phyloP scores from a whole-genome alignment of 2,888 invertebrate species.

The Nomada goodeniana region DNA sequence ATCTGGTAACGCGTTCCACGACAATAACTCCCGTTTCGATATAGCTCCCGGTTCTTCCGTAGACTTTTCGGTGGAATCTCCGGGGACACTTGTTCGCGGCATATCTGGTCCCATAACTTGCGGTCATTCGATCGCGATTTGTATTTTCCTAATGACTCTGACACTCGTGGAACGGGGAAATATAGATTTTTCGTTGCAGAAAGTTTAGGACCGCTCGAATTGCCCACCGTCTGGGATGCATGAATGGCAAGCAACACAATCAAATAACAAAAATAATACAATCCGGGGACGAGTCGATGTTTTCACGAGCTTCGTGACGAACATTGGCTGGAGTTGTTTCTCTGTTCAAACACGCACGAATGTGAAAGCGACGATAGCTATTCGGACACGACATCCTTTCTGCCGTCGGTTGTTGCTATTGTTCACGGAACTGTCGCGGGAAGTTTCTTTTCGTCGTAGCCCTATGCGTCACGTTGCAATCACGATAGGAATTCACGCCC shows the following conservation, averaged over 20 bases:
- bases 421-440: conserved; percentile 53
- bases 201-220: neutral
- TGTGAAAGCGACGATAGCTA: conserved; percentile 53
- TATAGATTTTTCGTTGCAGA: neutral
- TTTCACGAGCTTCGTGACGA: neutral
- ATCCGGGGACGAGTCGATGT: neutral
- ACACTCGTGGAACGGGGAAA: neutral
- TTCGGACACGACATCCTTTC: conserved; percentile 45
- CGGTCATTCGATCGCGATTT: no score
- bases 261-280: no score
- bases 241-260: no score
- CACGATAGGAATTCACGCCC: conserved; percentile 40
- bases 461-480: conserved; percentile 38
- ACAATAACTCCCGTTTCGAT: neutral
- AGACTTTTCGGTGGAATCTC: neutral
- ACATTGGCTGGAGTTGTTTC: neutral
- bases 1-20: conserved; percentile 4
- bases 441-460: conserved; percentile 56
- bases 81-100: no score
- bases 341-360: conserved; percentile 31
- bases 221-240: neutral
- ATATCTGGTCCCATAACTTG: no score
- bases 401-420: conserved; percentile 27
- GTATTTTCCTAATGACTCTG: no score
- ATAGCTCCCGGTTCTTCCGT: neutral